phyloP scores from a whole-genome alignment of 1,140 invertebrate species.

The Zaprionus capensis region DNA sequence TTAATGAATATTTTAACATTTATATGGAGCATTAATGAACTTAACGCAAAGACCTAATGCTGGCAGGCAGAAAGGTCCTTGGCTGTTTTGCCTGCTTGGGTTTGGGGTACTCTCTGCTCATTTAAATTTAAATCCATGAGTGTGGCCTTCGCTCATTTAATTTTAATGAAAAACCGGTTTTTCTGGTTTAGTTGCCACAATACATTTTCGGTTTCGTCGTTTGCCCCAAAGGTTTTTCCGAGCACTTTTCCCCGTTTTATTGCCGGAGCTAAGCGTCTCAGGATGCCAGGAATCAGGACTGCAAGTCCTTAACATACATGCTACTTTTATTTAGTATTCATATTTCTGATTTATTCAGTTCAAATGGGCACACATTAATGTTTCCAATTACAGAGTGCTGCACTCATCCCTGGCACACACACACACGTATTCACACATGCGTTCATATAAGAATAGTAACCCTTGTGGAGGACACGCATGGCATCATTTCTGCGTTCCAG shows the following conservation, averaged over 20 bases:
- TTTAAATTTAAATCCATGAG: slow-evolving; percentile 80
- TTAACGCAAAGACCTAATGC: slow-evolving; percentile 31
- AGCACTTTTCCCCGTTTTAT: slow-evolving; percentile 59
- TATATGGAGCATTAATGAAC: slow-evolving; percentile 64
- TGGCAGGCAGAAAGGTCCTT: slow-evolving; percentile 8
- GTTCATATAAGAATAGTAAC: not conserved
- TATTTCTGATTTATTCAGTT: slow-evolving; percentile 82
- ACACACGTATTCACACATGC: not conserved
- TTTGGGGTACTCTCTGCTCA: slow-evolving; percentile 44
- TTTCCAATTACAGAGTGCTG: slow-evolving; percentile 62
- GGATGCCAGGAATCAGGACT: not conserved
- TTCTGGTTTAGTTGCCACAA: slow-evolving; percentile 55
- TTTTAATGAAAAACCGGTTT: slow-evolving; percentile 83
- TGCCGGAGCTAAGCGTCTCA: slow-evolving; percentile 33
- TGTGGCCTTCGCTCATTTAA: slow-evolving; percentile 75
- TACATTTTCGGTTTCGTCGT: slow-evolving; percentile 33
- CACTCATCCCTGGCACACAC: not conserved
- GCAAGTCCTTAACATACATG: slow-evolving; percentile 12
- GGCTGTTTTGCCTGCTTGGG: not conserved
- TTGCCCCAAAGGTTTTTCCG: slow-evolving; percentile 35
- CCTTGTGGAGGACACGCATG: not conserved
- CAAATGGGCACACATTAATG: slow-evolving; percentile 80
- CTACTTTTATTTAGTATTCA: slow-evolving; percentile 77
- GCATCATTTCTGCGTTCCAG: not conserved
- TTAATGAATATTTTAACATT: slow-evolving; percentile 77